Percentiles rank a stretch among this genome's conserved stretches.
Evolutionary conservation across 2,113 vertebrate genomes (phyloP).

Genomic region (Porphyrio hochstetteri): DNA sequence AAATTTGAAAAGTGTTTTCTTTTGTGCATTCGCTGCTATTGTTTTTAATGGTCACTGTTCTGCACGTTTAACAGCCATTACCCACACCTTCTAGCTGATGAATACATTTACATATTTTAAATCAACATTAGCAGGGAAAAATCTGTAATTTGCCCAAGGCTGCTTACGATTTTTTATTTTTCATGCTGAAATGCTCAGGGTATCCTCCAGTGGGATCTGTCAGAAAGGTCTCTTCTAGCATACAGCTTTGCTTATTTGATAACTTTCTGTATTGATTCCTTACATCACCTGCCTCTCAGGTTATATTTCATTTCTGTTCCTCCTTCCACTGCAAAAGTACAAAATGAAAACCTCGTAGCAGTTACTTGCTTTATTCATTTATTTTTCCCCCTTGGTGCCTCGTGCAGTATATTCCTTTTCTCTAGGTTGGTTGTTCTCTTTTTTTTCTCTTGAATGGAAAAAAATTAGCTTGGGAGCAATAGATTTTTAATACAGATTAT

Average conservation of each 20-base stretch:
- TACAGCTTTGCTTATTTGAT: background rate
- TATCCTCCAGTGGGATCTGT: background rate
- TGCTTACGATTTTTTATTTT: background rate
- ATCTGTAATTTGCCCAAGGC: background rate
- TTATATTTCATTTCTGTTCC: background rate
- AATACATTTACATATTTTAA: conserved; percentile 34
- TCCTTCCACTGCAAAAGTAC: background rate
- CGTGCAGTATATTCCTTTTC: background rate
- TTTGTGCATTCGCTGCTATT: background rate
- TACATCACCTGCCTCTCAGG: background rate
- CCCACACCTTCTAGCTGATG: background rate
- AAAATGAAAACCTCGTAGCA: background rate
- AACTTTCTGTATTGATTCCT: background rate
- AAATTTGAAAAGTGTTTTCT: background rate
- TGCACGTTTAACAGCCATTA: background rate
- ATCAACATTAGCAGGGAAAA: background rate
- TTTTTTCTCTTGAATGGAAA: background rate
- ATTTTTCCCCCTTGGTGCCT: background rate
- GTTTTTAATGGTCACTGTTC: background rate
- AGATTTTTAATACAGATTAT: background rate
- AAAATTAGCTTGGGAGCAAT: background rate
- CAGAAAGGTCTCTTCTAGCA: background rate
- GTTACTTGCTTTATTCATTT: background rate
- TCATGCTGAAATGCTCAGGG: background rate
- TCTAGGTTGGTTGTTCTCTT: background rate